Conservation (phyloP, 2,113 vertebrate species). For the Corvus cornix region DNA sequence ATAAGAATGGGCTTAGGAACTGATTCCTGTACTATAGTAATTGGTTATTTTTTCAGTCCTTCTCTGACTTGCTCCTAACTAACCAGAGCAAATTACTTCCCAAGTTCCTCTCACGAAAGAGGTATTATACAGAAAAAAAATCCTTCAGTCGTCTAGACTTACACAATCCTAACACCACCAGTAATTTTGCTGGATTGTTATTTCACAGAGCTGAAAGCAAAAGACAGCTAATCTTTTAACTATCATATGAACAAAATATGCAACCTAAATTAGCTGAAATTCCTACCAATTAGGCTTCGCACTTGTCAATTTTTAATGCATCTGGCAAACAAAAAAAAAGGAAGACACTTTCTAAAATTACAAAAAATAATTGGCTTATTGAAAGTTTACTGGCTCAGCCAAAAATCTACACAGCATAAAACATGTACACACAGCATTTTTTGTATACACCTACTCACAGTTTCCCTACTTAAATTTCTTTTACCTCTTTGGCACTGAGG, state of each 20-base stretch:
- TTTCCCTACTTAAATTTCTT: not conserved
- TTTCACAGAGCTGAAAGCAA: not conserved
- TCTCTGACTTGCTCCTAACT: not conserved
- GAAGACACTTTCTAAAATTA: not conserved
- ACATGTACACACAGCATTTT: not conserved
- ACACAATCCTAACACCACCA: not conserved
- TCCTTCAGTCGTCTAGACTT: not conserved
- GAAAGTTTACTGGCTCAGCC: not conserved
- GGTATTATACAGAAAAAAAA: not conserved
- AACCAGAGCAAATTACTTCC: not conserved
- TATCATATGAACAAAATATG: not conserved
- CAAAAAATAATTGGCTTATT: not conserved
- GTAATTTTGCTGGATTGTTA: not conserved
- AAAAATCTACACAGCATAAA: not conserved
- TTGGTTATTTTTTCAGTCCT: not conserved
- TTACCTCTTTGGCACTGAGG: conserved; percentile 82
- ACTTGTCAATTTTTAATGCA: not conserved
- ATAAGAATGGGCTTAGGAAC: not conserved
- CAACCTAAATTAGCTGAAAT: not conserved
- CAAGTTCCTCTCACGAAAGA: not conserved
- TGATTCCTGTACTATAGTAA: not conserved
- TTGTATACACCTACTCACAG: not conserved
- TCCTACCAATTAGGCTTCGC: not conserved
- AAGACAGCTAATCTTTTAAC: not conserved
- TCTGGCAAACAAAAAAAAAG: not conserved